Conservation (phyloP, 2,113 vertebrate genomes). For the Drymodes brunneopygia region DNA sequence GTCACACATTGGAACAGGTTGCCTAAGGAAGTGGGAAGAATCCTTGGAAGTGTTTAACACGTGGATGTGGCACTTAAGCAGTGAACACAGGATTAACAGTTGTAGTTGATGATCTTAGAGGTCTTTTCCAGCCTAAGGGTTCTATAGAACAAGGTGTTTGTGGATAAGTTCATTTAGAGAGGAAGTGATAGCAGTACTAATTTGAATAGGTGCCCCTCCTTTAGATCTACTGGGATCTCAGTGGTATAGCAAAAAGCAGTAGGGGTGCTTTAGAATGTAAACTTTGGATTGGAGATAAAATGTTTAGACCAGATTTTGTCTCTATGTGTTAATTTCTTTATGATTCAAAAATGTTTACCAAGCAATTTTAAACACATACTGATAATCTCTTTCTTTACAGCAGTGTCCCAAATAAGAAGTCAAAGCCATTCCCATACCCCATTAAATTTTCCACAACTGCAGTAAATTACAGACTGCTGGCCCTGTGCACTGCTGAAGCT, state of each 20-base stretch:
- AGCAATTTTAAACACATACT: neutral
- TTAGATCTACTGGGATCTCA: neutral
- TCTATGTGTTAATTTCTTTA: constrained; percentile 18
- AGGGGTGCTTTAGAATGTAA: neutral
- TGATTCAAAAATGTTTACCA: neutral
- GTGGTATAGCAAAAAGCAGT: neutral
- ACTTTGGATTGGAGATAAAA: constrained; percentile 4
- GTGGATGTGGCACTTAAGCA: neutral
- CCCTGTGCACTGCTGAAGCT: neutral
- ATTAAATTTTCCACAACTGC: neutral
- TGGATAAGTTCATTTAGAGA: neutral
- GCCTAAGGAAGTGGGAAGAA: neutral
- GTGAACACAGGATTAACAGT: neutral
- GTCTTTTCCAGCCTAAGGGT: neutral
- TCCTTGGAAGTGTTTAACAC: neutral
- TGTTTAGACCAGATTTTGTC: neutral
- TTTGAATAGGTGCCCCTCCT: neutral
- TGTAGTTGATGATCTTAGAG: neutral
- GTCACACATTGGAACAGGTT: neutral
- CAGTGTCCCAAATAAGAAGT: neutral
- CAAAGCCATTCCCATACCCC: neutral
- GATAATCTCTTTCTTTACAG: neutral
- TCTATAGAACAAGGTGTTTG: neutral
- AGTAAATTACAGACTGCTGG: neutral
- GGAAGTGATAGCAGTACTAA: neutral